These are phyloP conservation scores for Capromys pilorides DNA, from an alignment of 2,797 vertebrate genomes.

Conservation along the genomic window DNA sequence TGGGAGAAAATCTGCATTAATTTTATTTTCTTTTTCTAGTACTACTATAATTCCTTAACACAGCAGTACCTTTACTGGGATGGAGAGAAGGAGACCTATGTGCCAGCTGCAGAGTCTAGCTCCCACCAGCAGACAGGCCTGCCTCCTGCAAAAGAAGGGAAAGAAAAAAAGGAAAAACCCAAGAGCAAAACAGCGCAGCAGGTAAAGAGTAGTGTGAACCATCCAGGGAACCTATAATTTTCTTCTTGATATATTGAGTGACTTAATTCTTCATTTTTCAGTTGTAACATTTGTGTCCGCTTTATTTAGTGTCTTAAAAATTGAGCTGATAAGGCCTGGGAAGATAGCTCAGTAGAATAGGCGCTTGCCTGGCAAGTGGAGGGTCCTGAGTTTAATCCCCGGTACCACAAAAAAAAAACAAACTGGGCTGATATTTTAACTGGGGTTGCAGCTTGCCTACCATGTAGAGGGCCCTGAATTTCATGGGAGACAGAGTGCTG, in stretches of 20 bases:
- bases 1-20: not conserved
- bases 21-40: slow-evolving; percentile 85
- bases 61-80: slow-evolving; percentile 99
- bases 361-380: not conserved
- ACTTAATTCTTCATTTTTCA: not conserved
- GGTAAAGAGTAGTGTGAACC: slow-evolving; percentile 82
- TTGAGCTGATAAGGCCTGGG: not conserved
- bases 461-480: not conserved
- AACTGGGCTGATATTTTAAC: too few relatives aligned
- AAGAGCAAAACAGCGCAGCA: slow-evolving; percentile 99
- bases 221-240: not conserved
- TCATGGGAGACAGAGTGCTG: not conserved
- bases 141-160: slow-evolving; percentile 90
- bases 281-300: not conserved
- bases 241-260: not conserved
- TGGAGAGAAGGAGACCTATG: slow-evolving; percentile 94
- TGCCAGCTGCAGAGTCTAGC: slow-evolving; percentile 89
- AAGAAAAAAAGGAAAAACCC: slow-evolving; percentile 98
- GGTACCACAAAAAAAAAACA: not conserved
- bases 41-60: slow-evolving; percentile 98
- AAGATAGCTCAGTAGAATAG: too few relatives aligned
- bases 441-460: not conserved
- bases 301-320: slow-evolving; percentile 46
- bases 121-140: slow-evolving; percentile 82
- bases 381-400: too few relatives aligned